Conservation (phyloP, 1,140 invertebrate genomes). For the Trigoniulus corallinus region DNA sequence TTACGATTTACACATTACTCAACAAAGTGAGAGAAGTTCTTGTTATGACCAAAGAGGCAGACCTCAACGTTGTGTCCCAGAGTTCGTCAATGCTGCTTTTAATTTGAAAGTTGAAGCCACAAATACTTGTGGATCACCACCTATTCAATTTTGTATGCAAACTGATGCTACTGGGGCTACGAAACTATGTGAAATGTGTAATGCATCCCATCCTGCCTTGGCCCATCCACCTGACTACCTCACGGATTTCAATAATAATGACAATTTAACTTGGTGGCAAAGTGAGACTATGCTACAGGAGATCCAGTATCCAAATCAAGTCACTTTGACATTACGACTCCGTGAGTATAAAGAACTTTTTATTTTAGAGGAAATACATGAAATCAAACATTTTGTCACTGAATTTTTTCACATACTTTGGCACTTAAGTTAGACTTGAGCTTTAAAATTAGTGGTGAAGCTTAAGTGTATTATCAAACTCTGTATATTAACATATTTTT, state of each 20-base stretch:
- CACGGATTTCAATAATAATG: constrained; percentile 76
- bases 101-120: constrained; percentile 71
- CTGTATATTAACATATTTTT: no score
- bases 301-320: constrained; percentile 72
- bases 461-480: no score
- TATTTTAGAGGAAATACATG: no score
- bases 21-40: constrained; percentile 14
- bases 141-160: constrained; percentile 75
- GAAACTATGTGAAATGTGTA: constrained; percentile 45
- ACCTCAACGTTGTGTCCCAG: constrained; percentile 75
- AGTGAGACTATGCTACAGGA: constrained; percentile 91
- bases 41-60: constrained; percentile 32
- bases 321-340: constrained; percentile 80
- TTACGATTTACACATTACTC: no score
- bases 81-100: constrained; percentile 92
- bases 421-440: no score
- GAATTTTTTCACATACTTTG: no score
- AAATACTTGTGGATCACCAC: constrained; percentile 77
- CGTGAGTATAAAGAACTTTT: no score
- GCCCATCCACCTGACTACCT: constrained; percentile 62
- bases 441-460: no score
- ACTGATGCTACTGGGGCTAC: constrained; percentile 39
- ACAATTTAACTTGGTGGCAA: constrained; percentile 95
- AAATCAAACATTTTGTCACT: no score
- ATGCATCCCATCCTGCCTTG: constrained; percentile 26